Evolutionary conservation across 53 echinoderm and acorn worm species (phyloP).

Genomic region (Temnopleurus reevesii): DNA sequence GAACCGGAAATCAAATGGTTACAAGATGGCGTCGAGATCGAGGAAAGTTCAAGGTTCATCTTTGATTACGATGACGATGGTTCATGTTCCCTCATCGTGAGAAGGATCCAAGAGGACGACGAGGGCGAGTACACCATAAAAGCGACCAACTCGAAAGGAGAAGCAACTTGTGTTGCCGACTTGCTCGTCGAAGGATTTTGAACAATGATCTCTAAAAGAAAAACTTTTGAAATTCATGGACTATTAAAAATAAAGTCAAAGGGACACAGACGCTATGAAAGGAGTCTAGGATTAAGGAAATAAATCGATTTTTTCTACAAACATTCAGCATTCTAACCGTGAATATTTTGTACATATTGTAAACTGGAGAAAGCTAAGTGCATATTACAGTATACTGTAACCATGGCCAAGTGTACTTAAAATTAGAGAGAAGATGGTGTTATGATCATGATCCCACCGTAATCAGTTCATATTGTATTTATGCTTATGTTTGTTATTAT

Average conservation of each 20-base stretch:
- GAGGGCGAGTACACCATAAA: conserved; percentile 93
- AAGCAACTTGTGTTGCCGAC: conserved; percentile 81
- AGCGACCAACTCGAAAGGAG: conserved; percentile 81
- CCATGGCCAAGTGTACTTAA: conserved; percentile 7
- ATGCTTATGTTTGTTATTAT: too few species aligned
- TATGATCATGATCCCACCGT: background rate
- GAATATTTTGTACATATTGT: background rate
- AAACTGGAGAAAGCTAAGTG: background rate
- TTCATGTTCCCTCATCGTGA: conserved; percentile 79
- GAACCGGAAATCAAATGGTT: conserved; percentile 94
- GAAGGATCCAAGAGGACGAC: conserved; percentile 82
- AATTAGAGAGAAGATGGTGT: background rate
- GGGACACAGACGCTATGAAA: background rate
- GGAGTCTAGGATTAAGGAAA: background rate
- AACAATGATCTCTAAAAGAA: too few species aligned
- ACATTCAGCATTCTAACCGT: too few species aligned
- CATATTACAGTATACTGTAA: background rate
- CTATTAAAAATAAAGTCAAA: background rate
- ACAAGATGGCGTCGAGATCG: conserved; percentile 86
- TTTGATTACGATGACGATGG: conserved; percentile 85
- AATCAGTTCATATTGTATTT: too few species aligned
- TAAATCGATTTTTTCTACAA: background rate
- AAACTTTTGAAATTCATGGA: background rate
- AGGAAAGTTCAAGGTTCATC: conserved; percentile 76
- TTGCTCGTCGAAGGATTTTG: conserved; percentile 79